Evolutionary conservation across 2,888 invertebrate species (phyloP).

Genomic region (Melitaea athalia): DNA sequence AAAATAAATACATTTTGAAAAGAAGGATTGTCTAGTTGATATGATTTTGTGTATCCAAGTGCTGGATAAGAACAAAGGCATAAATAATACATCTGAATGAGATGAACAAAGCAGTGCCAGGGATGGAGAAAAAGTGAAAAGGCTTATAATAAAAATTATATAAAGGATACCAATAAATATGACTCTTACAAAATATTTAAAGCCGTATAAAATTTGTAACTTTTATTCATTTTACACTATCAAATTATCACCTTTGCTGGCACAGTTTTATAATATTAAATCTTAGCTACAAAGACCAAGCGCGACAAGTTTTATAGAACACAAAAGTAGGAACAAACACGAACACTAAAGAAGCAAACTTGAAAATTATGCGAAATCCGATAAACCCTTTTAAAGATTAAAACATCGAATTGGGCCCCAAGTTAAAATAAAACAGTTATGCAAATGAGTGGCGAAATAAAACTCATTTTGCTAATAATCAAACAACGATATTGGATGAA

Average conservation of each 20-base stretch:
- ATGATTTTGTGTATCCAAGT: no score
- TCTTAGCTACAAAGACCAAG: not conserved
- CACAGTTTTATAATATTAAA: not conserved
- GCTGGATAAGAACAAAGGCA: no score
- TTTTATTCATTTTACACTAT: not conserved
- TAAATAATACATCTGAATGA: no score
- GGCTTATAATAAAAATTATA: no score
- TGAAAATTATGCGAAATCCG: not conserved
- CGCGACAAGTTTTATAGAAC: not conserved
- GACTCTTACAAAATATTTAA: no score
- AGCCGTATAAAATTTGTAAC: no score
- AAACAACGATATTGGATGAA: slow-evolving; percentile 75
- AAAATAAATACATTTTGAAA: no score
- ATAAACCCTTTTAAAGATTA: not conserved
- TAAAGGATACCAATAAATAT: no score
- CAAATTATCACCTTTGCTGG: not conserved
- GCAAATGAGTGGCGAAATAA: slow-evolving; percentile 78
- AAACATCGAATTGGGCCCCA: slow-evolving; percentile 8
- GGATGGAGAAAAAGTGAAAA: no score
- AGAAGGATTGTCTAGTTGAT: no score
- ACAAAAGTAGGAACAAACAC: not conserved
- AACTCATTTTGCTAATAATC: slow-evolving; percentile 73
- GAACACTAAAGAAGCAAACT: not conserved
- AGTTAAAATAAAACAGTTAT: slow-evolving; percentile 67
- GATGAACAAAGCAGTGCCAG: no score